Conservation (phyloP, 2,888 invertebrate species). For the Unio pictorum region DNA sequence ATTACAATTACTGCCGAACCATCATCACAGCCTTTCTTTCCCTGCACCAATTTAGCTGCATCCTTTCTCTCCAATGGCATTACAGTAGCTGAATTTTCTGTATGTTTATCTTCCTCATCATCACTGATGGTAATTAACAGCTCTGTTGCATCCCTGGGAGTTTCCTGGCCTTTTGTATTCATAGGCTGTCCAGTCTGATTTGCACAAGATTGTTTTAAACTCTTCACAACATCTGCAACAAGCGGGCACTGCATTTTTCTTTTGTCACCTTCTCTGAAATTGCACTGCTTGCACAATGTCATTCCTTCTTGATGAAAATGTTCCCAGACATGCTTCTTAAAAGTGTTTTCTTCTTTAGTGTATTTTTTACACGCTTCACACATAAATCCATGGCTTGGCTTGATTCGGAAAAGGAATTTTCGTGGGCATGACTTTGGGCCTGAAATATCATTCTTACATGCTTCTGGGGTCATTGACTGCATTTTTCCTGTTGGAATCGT, state of each 20-base stretch:
- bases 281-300: conserved; percentile 21
- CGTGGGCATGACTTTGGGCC: conserved; percentile 1
- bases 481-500: not conserved
- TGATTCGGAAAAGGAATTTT: conserved; percentile 24
- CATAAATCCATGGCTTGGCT: conserved; percentile 29
- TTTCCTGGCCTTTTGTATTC: not conserved
- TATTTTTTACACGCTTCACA: conserved; percentile 35
- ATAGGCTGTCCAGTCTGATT: conserved; percentile 8
- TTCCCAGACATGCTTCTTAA: conserved; percentile 44
- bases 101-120: conserved; percentile 25
- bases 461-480: not conserved
- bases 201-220: conserved; percentile 3
- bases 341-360: conserved; percentile 33
- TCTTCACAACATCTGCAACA: conserved; percentile 25
- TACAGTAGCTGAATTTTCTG: not conserved
- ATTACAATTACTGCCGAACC: not conserved
- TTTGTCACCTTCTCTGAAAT: too few relatives aligned
- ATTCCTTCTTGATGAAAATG: conserved; percentile 33
- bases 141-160: conserved; percentile 8
- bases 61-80: conserved; percentile 9
- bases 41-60: conserved; percentile 18
- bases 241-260: conserved; percentile 12
- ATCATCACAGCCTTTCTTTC: conserved; percentile 20
- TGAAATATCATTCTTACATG: not conserved
- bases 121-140: conserved; percentile 37